Conservation (phyloP, 2,888 invertebrate species). For the Linnaemya vulpina region DNA sequence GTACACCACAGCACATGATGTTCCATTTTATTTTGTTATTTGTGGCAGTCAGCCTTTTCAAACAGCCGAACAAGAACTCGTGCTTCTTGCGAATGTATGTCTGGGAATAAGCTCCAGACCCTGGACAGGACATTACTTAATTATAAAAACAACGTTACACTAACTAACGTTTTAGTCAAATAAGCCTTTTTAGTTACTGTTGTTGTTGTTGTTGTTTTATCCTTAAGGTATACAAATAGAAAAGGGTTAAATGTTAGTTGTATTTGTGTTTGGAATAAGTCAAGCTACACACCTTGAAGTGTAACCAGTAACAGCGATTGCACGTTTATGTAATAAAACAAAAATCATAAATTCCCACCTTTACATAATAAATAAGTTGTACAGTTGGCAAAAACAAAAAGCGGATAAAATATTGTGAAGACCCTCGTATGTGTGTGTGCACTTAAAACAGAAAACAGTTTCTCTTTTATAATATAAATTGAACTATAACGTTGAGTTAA, state of each 20-base stretch:
- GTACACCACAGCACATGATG: background rate
- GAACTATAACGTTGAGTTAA: too few species aligned
- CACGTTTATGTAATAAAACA: constrained; percentile 57
- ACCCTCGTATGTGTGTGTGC: too few species aligned
- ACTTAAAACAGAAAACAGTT: too few species aligned
- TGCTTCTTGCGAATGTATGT: constrained; percentile 31
- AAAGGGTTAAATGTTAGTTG: constrained; percentile 44
- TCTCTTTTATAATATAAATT: too few species aligned
- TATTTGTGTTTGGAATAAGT: constrained; percentile 27
- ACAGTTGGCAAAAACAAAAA: constrained; percentile 11
- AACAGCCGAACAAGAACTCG: constrained; percentile 9
- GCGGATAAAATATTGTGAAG: too few species aligned
- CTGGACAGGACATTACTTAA: constrained; percentile 63
- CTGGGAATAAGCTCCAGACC: constrained; percentile 57
- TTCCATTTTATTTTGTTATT: background rate
- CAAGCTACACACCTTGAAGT: constrained; percentile 51
- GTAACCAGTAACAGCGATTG: constrained; percentile 40
- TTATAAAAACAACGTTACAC: constrained; percentile 50
- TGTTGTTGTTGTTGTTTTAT: constrained; percentile 7
- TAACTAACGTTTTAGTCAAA: constrained; percentile 54
- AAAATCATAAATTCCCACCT: constrained; percentile 63
- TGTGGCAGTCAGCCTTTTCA: constrained; percentile 15
- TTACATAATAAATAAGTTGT: constrained; percentile 3
- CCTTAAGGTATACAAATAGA: constrained; percentile 27
- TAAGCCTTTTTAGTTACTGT: constrained; percentile 66